Evolutionary conservation across 1,140 invertebrate species (phyloP).

Genomic region (Apis mellifera): Amel_HAv3.1 CM009931.2:6426001-6426500

Average conservation of each 20-base stretch:
- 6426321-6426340: background rate
- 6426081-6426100: constrained; percentile 70
- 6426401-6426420: background rate
- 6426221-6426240: background rate
- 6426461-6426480: background rate
- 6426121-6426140: constrained; percentile 11
- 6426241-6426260: background rate
- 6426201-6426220: background rate
- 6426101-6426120: background rate
- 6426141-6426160: background rate
- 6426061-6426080: constrained; percentile 82
- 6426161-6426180: background rate
- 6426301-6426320: background rate
- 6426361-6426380: too few relatives aligned
- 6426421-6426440: constrained; percentile 26
- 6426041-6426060: constrained; percentile 87
- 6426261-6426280: background rate
- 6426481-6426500: constrained; percentile 5
- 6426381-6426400: background rate
- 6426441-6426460: background rate
- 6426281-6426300: too few relatives aligned
- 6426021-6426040: constrained; percentile 86
- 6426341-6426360: background rate
- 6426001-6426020: constrained; percentile 81
- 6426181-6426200: background rate